phyloP scores from a whole-genome alignment of 2,888 invertebrate genomes.

The Drosophila vallismaia region DNA sequence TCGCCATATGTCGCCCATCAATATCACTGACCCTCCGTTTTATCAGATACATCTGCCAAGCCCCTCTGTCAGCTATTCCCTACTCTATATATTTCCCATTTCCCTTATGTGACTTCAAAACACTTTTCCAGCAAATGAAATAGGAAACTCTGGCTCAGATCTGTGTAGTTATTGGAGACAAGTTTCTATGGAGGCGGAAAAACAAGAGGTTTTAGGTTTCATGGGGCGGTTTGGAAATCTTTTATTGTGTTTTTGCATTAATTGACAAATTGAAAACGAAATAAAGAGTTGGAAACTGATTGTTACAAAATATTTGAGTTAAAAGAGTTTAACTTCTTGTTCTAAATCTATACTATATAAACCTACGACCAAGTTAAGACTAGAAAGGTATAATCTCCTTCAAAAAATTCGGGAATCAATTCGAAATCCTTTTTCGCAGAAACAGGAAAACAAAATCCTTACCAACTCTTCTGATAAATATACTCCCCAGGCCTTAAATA shows the following conservation, averaged over 20 bases:
- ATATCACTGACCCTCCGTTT: conserved; percentile 2
- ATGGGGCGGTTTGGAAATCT: conserved; percentile 54
- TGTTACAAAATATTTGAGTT: not conserved
- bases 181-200: not conserved
- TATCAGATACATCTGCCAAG: conserved; percentile 1
- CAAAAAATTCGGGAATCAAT: too few species aligned
- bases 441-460: not conserved
- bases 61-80: not conserved
- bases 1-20: not conserved
- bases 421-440: not conserved
- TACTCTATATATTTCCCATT: not conserved
- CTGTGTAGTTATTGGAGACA: conserved; percentile 1
- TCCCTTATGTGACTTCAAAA: not conserved
- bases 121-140: conserved; percentile 2
- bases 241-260: conserved; percentile 57
- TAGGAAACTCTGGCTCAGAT: not conserved
- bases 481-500: not conserved
- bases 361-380: too few species aligned
- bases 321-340: too few species aligned
- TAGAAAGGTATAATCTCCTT: too few species aligned
- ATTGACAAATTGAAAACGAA: conserved; percentile 63
- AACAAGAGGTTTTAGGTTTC: conserved; percentile 50
- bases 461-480: conserved; percentile 1
- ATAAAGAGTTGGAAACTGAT: conserved; percentile 38
- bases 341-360: too few species aligned